These are phyloP conservation scores for Drosophila rhopaloa DNA, from an alignment of 1,140 invertebrate genomes.

Conservation along the genomic window DNA sequence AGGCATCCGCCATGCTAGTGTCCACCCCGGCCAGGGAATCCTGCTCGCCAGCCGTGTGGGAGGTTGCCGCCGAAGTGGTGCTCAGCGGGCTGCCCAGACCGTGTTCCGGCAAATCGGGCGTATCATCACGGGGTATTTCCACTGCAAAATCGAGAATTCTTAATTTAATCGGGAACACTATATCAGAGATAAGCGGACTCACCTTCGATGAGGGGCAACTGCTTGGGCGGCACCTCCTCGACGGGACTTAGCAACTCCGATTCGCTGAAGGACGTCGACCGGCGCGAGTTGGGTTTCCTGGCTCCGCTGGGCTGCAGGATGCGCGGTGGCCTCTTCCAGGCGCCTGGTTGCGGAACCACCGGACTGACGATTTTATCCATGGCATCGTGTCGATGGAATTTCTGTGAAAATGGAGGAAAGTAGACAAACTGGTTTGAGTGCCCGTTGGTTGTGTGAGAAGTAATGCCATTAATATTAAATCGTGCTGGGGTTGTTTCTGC, in stretches of 20 bases:
- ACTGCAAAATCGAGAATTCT: conserved; percentile 23
- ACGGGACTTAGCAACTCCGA: conserved; percentile 72
- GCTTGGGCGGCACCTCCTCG: conserved; percentile 58
- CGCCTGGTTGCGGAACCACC: conserved; percentile 94
- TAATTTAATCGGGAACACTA: not conserved
- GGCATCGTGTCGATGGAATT: conserved; percentile 88
- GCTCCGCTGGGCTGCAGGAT: conserved; percentile 69
- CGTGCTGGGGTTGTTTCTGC: not conserved
- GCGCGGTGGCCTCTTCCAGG: conserved; percentile 88
- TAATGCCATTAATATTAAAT: not conserved
- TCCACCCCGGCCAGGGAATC: conserved; percentile 51
- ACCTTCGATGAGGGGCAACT: conserved; percentile 60
- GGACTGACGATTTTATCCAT: conserved; percentile 97
- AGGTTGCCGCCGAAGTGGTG: conserved; percentile 74
- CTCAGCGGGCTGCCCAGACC: conserved; percentile 72
- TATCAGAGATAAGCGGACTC: not conserved
- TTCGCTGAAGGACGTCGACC: conserved; percentile 81
- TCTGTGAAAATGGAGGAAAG: conserved; percentile 32
- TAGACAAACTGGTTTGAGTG: not conserved
- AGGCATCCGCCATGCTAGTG: not conserved
- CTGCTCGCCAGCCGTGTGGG: conserved; percentile 69
- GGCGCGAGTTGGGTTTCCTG: conserved; percentile 69
- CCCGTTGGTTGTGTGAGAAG: not conserved
- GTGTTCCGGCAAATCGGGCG: conserved; percentile 70
- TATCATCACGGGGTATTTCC: conserved; percentile 74